Conservation (phyloP, 2,113 vertebrate genomes). For the Miniopterus natalensis region DNA sequence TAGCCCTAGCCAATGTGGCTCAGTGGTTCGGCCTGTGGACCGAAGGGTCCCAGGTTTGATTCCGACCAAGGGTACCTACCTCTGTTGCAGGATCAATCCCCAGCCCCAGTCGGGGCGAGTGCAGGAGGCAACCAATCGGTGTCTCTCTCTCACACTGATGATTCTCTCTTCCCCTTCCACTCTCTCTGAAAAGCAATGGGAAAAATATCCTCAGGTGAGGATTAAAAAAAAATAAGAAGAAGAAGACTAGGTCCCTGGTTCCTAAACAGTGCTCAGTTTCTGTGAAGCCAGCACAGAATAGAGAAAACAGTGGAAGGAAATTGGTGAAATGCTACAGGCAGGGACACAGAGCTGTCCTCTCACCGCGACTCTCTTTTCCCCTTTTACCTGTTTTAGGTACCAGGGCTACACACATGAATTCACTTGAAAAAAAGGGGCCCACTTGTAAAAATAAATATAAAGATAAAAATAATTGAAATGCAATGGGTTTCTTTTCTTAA, state of each 20-base stretch:
- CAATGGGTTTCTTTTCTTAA: neutral
- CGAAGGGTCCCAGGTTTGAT: too few species aligned
- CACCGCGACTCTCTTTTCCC: neutral
- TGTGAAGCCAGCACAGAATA: neutral
- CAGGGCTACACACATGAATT: neutral
- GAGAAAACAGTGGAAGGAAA: neutral
- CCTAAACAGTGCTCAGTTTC: neutral
- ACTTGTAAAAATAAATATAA: neutral
- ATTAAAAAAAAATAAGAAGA: neutral
- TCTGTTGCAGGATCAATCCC: too few species aligned
- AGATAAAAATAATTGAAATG: conserved; percentile 18
- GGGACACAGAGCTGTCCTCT: neutral
- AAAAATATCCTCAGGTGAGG: too few species aligned
- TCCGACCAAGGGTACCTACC: too few species aligned
- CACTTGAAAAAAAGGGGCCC: neutral
- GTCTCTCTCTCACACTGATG: too few species aligned
- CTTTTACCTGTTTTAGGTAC: neutral
- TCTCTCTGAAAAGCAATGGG: too few species aligned
- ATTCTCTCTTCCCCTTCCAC: too few species aligned
- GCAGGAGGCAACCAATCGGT: too few species aligned
- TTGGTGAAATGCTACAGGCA: neutral
- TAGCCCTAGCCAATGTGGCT: too few species aligned
- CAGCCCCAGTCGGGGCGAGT: too few species aligned
- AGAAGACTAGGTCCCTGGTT: neutral
- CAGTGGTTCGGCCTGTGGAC: too few species aligned